Evolutionary conservation across 53 echinoderm and acorn worm species (phyloP), one percentile per base, ranked within the genome.

Genomic region (Apostichopus leukothele): DNA sequence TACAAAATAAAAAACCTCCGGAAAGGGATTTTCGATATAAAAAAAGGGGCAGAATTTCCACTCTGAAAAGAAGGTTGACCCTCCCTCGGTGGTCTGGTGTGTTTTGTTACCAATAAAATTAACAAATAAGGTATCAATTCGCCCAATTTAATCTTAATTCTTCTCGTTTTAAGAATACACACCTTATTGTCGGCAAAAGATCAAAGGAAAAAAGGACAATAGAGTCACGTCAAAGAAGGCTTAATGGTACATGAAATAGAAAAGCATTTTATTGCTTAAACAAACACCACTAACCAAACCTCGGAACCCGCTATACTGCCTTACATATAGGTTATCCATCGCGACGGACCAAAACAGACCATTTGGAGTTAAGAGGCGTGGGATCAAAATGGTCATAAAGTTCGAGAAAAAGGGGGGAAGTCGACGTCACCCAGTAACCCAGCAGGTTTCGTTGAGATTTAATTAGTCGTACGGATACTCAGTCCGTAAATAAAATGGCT

Each of bases 161-260:
- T 52, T 10, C 54, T 79, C 16, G 50, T 79, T 53, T 27, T 79
- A 39, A 79, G 79, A 79, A 79, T 79, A 79, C 55, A 53, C 79
- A 79, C 79, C 79, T 79, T 79, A 53, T 79, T 79, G 79, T 53
- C 79, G 79, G 79, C 79, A 52, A 16, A n/a, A 79, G 52, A 52
- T 79, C 79, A 79, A 79, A 79, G 79, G 79, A 5, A 79, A 79
- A 52, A 13, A 53, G 79, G 16, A 79, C 79, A 79, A 79, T 79
- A 79, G 79, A 18, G 9, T 6, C 79, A 79, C 79, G 79, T 79
- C 79, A 79, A 79, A 79, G 51, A 53, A 19, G 79, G 50, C 51
- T 79, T 79, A 79, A 79, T 53, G 79, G 79, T 63, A 79, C 79
- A 79, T 53, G 79, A 53, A 79, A 51, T 27, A 79, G 79, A 79